Percentiles rank a stretch among this genome's conserved stretches.
These are phyloP conservation scores for Caenorhabditis uteleia DNA, from an alignment of 2,888 invertebrate species.

Conservation along the genomic window DNA sequence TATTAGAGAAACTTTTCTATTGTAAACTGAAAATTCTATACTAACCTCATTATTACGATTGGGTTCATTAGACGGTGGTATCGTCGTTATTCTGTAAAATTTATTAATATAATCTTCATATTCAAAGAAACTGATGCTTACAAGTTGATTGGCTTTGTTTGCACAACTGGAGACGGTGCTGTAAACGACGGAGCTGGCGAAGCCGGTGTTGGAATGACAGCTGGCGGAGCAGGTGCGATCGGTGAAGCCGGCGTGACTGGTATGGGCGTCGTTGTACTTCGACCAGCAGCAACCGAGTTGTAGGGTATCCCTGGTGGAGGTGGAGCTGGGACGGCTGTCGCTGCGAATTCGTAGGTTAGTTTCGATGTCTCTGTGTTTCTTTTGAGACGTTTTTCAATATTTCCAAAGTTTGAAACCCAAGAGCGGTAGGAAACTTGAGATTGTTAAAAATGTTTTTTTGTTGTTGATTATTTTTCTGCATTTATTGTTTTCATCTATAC, in stretches of 20 bases:
- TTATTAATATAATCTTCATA: background rate
- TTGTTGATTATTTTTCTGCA: no score
- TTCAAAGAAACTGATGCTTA: background rate
- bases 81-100: constrained; percentile 1
- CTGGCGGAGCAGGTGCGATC: constrained; percentile 7
- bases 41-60: constrained; percentile 9
- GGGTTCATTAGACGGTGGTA: constrained; percentile 1
- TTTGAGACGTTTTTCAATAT: no score
- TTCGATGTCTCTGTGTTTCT: no score
- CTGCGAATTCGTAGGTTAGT: no score
- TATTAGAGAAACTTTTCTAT: no score
- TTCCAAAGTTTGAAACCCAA: no score
- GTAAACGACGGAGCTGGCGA: constrained; percentile 4
- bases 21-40: no score
- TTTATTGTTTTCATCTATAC: no score
- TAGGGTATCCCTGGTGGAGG: constrained; percentile 65
- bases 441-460: no score
- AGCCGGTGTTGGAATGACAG: background rate
- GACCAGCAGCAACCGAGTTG: constrained; percentile 64
- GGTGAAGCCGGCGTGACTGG: constrained; percentile 20
- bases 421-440: no score
- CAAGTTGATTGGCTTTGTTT: background rate
- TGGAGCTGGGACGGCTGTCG: constrained; percentile 72
- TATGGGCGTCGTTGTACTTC: constrained; percentile 29
- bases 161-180: background rate